Evolutionary conservation across 2,888 invertebrate genomes (phyloP).

Genomic region (Fragum whitleyi): DNA sequence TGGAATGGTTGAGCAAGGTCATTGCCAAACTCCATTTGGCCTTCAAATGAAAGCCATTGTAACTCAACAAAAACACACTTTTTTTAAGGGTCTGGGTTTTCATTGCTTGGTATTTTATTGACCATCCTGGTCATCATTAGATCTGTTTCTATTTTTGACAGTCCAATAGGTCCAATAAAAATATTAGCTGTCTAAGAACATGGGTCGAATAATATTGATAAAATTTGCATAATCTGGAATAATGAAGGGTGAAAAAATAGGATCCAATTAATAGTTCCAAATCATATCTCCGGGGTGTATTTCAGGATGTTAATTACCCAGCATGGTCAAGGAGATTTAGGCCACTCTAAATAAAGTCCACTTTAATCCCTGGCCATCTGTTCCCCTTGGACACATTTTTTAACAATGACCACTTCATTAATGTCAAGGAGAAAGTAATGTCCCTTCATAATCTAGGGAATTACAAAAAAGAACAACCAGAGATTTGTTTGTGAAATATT

Average conservation of each 20-base stretch:
- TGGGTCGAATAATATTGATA: background rate
- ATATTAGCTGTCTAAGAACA: background rate
- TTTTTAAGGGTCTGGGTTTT: no score
- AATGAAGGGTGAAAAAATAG: slow-evolving; percentile 10
- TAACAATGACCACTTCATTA: slow-evolving; percentile 16
- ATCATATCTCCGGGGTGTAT: slow-evolving; percentile 14
- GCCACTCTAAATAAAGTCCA: slow-evolving; percentile 14
- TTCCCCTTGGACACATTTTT: background rate
- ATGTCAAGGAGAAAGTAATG: slow-evolving; percentile 4
- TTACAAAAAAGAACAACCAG: background rate
- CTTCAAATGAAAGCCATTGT: no score
- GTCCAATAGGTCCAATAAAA: background rate
- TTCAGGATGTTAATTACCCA: slow-evolving; percentile 20
- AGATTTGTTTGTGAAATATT: no score
- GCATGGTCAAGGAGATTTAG: slow-evolving; percentile 24
- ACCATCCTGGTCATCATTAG: no score
- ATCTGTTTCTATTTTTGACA: background rate
- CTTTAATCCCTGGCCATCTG: slow-evolving; percentile 12
- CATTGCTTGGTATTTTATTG: no score
- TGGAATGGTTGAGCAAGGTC: no score
- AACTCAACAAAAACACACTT: no score
- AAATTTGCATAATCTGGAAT: slow-evolving; percentile 25
- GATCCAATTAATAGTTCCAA: background rate
- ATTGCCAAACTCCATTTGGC: no score
- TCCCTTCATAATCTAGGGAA: background rate